Evolutionary conservation across 1,140 invertebrate species (phyloP).

Genomic region (Schlechtendalia chinensis): DNA sequence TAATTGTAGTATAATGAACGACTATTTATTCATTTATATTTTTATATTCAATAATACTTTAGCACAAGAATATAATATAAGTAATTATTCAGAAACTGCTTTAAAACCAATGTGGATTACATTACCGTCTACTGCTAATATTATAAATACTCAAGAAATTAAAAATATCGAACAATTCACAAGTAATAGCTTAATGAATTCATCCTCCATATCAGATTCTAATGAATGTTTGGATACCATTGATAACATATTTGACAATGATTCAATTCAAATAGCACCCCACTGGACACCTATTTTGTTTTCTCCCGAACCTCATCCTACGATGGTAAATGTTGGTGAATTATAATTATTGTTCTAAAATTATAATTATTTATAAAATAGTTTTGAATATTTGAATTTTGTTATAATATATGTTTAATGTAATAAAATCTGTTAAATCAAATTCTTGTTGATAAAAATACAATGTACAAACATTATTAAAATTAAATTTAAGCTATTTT

Average conservation of each 20-base stretch:
- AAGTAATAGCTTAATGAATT: conserved; percentile 19
- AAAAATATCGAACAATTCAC: background rate
- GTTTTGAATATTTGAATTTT: too few relatives aligned
- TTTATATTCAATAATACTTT: conserved; percentile 15
- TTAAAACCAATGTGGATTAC: conserved; percentile 3
- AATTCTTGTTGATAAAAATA: too few relatives aligned
- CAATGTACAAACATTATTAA: too few relatives aligned
- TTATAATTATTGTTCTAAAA: too few relatives aligned
- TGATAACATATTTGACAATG: background rate
- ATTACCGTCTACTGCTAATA: conserved; percentile 19
- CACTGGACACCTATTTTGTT: background rate
- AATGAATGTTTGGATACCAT: background rate
- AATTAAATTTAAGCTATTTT: too few relatives aligned
- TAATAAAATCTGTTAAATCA: too few relatives aligned
- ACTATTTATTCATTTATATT: background rate
- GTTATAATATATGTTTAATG: too few relatives aligned
- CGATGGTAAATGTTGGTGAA: background rate
- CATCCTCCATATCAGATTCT: background rate
- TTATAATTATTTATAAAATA: too few relatives aligned
- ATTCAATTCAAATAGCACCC: background rate
- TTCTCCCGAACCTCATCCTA: background rate
- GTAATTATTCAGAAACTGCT: conserved; percentile 9
- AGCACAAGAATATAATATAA: conserved; percentile 26
- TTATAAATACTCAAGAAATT: background rate
- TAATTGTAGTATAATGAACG: too few relatives aligned